phyloP scores from a whole-genome alignment of 2,113 vertebrate species.

The Lepidothrix coronata region DNA sequence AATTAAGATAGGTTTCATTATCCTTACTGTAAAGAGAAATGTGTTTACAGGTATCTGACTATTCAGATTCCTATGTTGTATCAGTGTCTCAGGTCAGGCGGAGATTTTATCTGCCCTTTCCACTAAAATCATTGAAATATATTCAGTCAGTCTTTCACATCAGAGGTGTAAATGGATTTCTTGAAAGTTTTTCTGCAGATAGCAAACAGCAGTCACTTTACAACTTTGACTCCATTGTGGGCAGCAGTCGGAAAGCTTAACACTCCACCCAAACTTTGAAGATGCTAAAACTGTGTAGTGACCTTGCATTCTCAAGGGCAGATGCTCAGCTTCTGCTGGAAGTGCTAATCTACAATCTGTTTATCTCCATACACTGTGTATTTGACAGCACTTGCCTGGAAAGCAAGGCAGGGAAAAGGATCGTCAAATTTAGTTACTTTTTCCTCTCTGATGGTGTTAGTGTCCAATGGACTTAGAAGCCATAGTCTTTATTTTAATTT shows the following conservation, averaged over 20 bases:
- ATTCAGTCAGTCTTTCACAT: constrained; percentile 72
- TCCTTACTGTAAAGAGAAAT: constrained; percentile 47
- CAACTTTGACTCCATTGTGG: constrained; percentile 70
- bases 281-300: constrained; percentile 64
- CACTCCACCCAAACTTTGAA: constrained; percentile 49
- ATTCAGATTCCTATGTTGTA: background rate
- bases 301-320: constrained; percentile 71
- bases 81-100: constrained; percentile 51
- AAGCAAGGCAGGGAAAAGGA: background rate
- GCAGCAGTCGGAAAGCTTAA: constrained; percentile 53
- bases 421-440: constrained; percentile 2
- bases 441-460: background rate
- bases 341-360: constrained; percentile 48
- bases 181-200: constrained; percentile 71
- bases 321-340: constrained; percentile 40
- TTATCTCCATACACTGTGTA: constrained; percentile 19
- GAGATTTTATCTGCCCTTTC: constrained; percentile 31
- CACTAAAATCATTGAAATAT: constrained; percentile 69
- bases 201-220: constrained; percentile 65
- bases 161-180: constrained; percentile 81
- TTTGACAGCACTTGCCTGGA: constrained; percentile 41
- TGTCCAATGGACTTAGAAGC: background rate
- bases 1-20: background rate
- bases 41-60: constrained; percentile 65
- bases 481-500: background rate